Evolutionary conservation across 2,797 vertebrate species (phyloP).

Genomic region (Hafferia zeledoni): DNA sequence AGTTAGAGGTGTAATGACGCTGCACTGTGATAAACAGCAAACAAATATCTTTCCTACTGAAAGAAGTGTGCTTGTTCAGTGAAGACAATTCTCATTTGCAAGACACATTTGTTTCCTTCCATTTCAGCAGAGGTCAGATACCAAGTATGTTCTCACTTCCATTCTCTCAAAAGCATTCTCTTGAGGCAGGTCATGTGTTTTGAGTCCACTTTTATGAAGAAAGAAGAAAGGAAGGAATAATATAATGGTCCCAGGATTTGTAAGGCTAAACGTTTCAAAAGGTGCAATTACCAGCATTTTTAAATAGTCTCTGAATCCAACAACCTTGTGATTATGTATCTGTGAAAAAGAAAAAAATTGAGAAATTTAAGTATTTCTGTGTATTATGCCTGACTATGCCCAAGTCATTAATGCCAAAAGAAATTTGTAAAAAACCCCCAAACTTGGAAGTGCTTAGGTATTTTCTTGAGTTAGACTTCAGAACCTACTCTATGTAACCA

Average conservation of each 20-base stretch:
- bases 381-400: neutral
- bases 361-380: neutral
- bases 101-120: constrained; percentile 79
- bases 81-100: constrained; percentile 74
- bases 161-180: constrained; percentile 81
- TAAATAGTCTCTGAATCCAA: constrained; percentile 72
- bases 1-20: constrained; percentile 63
- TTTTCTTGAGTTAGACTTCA: neutral
- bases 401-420: neutral
- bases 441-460: neutral
- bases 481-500: neutral
- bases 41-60: constrained; percentile 65
- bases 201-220: constrained; percentile 82
- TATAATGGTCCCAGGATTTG: constrained; percentile 78
- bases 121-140: constrained; percentile 79
- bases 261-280: constrained; percentile 82
- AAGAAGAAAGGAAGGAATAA: constrained; percentile 79
- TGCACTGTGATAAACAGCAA: constrained; percentile 64
- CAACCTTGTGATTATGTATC: constrained; percentile 85
- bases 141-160: constrained; percentile 73
- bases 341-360: constrained; percentile 73
- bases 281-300: constrained; percentile 85
- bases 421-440: neutral
- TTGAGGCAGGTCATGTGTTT: constrained; percentile 79
- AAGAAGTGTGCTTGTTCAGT: constrained; percentile 67